These are phyloP conservation scores for Zalophus californianus DNA, from an alignment of 2,797 vertebrate species.

Conservation along the genomic window DNA sequence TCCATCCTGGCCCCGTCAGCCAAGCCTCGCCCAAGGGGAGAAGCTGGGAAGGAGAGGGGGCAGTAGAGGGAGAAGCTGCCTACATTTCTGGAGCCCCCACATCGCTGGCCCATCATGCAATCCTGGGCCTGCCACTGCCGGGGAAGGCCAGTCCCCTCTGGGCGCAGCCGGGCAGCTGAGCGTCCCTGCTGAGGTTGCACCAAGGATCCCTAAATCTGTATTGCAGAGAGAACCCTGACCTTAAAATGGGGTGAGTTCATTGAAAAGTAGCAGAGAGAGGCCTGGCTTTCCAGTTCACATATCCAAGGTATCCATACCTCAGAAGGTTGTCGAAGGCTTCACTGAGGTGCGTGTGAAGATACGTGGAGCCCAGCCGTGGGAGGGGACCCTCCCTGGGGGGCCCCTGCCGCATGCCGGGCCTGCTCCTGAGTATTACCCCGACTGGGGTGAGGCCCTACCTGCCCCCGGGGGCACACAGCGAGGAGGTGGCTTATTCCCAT, in stretches of 20 bases:
- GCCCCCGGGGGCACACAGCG: background rate
- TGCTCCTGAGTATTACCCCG: background rate
- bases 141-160: background rate
- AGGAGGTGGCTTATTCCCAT: background rate
- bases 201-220: background rate
- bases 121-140: background rate
- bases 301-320: background rate
- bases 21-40: background rate
- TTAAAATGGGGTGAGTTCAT: background rate
- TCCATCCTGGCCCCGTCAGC: background rate
- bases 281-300: background rate
- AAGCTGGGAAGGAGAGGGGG: background rate
- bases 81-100: background rate
- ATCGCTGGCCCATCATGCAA: background rate
- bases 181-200: background rate
- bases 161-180: background rate
- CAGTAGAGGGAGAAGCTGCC: background rate
- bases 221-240: background rate
- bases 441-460: background rate
- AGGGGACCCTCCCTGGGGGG: background rate
- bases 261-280: background rate
- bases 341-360: accelerated
- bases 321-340: background rate
- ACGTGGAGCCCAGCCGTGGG: accelerated
- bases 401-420: accelerated